Conservation (phyloP, 2,113 vertebrate genomes). For the Trogon surrucura region DNA sequence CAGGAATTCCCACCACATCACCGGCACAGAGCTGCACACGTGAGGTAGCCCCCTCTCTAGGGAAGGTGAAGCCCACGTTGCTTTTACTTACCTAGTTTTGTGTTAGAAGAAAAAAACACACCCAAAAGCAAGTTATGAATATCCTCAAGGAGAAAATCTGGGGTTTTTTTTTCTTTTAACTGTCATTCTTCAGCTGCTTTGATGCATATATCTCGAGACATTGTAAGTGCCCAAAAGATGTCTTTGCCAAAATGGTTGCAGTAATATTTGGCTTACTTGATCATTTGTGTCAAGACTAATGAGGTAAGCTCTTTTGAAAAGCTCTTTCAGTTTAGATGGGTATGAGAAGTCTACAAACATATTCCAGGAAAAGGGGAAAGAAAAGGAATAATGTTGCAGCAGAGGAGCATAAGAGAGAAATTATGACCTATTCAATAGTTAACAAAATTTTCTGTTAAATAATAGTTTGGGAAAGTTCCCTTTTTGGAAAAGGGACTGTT, state of each 20-base stretch:
- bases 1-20: background rate
- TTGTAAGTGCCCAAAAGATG: background rate
- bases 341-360: background rate
- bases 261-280: background rate
- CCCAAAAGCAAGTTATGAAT: background rate
- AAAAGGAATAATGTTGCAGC: background rate
- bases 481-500: background rate
- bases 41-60: background rate
- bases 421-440: background rate
- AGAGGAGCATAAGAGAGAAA: background rate
- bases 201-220: background rate
- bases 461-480: background rate
- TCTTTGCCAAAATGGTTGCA: background rate
- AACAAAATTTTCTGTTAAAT: background rate
- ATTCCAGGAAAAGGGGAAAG: background rate
- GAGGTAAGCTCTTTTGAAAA: background rate
- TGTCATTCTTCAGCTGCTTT: background rate
- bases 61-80: background rate
- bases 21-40: fast-evolving
- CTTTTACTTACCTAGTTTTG: background rate
- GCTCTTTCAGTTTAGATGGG: background rate
- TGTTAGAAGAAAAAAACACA: background rate
- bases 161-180: background rate
- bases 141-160: background rate
- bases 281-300: background rate